Evolutionary conservation across 92 coral and sea anemone species (phyloP), one percentile per base, ranked within the genome.

Genomic region (Phenganax marumi): DNA sequence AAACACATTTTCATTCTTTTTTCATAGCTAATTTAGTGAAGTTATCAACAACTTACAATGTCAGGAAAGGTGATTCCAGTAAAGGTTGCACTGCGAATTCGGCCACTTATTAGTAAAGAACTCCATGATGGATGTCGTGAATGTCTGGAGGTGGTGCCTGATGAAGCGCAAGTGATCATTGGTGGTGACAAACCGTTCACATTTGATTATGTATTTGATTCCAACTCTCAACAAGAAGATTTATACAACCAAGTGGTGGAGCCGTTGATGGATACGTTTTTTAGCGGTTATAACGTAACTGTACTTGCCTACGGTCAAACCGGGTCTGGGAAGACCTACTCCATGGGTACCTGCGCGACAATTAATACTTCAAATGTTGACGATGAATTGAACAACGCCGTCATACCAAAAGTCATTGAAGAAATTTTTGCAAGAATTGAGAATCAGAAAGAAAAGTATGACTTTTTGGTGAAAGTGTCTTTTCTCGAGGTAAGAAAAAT

Each of bases 231-330:
- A 64, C 98, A 95, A 76, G 89, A 85, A 39, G 89, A 89, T 16
- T 89, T 95, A 17, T 95, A 87, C 76, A 68, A 33, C 10, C 77
- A 92, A 26, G 91, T 91, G 0, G 97, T 92, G 22, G 84, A 84
- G 22, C 98, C 98, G 3, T 83, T 95, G 66, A 69, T 95, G 46
- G 93, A 92, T 13, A 88, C 90, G 52, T 89, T 92, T 50, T 95
- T 90, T 57, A 88, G 77, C 11, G 98, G 98, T 0, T 95, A 95
- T 57, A 95, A 95, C 64, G 97, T 97, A 2, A 95, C 98, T 3
- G 92, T 95, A n/a, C 73, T 95, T 10, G 98, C 98, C 0, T 95
- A 95, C 75, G 98, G 98, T 3, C 98, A 95, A 55, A 95, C 98
- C 0, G 98, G 98, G 8, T 95, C 98, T 7, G 98, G 98, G 0